Conservation (phyloP, 2,113 vertebrate genomes). For the Plecotus auritus region DNA sequence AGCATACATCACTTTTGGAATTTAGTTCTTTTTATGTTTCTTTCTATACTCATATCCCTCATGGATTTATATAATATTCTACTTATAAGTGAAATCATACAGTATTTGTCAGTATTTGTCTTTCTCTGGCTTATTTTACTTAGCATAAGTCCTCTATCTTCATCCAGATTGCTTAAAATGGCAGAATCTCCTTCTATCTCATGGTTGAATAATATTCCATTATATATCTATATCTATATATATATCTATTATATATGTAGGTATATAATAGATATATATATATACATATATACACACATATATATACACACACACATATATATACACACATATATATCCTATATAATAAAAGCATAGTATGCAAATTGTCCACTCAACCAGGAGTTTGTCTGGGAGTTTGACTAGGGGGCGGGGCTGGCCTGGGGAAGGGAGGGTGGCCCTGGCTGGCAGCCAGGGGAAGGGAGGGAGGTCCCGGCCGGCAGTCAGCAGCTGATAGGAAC, state of each 20-base stretch:
- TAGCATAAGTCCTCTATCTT: neutral
- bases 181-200: neutral
- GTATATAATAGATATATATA: no score
- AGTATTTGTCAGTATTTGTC: neutral
- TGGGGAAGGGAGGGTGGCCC: no score
- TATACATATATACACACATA: no score
- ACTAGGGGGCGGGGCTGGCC: no score
- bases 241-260: no score
- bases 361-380: no score
- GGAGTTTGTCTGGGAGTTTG: no score
- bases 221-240: neutral
- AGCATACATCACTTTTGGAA: neutral
- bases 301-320: no score
- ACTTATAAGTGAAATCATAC: neutral
- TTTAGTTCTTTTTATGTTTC: neutral
- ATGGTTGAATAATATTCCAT: neutral
- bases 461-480: fast-evolving
- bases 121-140: neutral
- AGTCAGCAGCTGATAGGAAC: no score
- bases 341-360: no score
- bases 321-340: no score
- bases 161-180: neutral
- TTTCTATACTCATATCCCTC: neutral
- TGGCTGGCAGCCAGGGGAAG: no score
- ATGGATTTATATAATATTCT: neutral